Conservation (phyloP, 1,140 invertebrate genomes). For the Idris sp. region DNA sequence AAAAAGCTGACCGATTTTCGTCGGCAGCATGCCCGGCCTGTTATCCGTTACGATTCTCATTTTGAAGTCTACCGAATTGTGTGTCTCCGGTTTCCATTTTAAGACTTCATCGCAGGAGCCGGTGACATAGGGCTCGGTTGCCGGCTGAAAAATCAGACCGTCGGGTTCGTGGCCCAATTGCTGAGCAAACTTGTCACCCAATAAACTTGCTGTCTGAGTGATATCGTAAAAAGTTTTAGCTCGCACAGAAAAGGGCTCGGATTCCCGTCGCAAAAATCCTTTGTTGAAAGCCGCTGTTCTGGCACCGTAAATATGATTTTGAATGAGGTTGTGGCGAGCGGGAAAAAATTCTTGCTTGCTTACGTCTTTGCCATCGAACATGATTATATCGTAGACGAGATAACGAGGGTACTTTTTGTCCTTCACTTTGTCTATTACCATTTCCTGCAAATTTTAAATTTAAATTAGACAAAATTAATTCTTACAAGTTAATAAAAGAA, state of each 20-base stretch:
- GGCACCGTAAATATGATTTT: conserved; percentile 81
- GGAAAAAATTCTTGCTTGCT: conserved; percentile 87
- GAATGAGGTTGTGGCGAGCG: conserved; percentile 87
- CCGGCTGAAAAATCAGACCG: conserved; percentile 98
- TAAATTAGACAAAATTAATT: too few species aligned
- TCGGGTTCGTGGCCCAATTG: conserved; percentile 96
- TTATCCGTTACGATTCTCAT: conserved; percentile 88
- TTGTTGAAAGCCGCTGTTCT: conserved; percentile 86
- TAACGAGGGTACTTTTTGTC: conserved; percentile 89
- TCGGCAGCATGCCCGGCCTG: conserved; percentile 85
- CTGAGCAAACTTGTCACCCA: conserved; percentile 90
- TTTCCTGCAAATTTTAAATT: conserved; percentile 82
- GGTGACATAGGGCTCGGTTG: conserved; percentile 88
- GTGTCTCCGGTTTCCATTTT: conserved; percentile 97
- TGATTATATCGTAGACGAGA: conserved; percentile 97
- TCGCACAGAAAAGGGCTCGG: conserved; percentile 92
- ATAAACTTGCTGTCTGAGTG: conserved; percentile 84
- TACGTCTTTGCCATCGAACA: conserved; percentile 89
- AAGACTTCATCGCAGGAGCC: conserved; percentile 91
- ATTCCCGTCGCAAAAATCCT: conserved; percentile 85
- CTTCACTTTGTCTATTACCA: conserved; percentile 93
- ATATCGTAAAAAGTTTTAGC: conserved; percentile 94
- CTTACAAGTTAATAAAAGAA: too few species aligned
- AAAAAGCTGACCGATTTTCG: conserved; percentile 87
- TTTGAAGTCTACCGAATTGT: conserved; percentile 98